Evolutionary conservation across 2,888 invertebrate species (phyloP).

Genomic region (Acrobasis repandana): DNA sequence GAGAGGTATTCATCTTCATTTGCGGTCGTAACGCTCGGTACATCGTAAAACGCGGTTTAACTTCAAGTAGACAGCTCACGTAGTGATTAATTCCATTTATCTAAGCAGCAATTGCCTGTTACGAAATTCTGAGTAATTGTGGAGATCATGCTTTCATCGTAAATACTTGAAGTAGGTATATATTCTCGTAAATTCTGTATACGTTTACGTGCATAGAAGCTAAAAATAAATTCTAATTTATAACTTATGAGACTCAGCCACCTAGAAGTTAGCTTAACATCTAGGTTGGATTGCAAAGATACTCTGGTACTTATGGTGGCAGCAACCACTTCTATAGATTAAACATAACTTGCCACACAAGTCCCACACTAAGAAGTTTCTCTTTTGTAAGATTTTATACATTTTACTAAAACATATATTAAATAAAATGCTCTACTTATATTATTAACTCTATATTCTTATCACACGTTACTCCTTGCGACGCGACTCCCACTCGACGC

Average conservation of each 20-base stretch:
- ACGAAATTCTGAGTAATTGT: slow-evolving; percentile 8
- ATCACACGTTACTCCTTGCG: background rate
- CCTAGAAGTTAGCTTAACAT: too few species aligned
- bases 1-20: slow-evolving; percentile 15
- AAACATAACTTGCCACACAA: too few species aligned
- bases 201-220: background rate
- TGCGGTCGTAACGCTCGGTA: slow-evolving; percentile 7
- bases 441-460: background rate
- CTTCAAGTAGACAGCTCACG: background rate
- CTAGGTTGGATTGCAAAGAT: too few species aligned
- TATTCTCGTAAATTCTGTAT: background rate
- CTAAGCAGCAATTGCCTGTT: background rate
- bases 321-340: too few species aligned
- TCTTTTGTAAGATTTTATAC: too few species aligned
- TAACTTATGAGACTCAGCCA: too few species aligned
- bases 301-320: too few species aligned
- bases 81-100: slow-evolving; percentile 8
- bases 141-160: background rate
- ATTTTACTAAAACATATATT: too few species aligned
- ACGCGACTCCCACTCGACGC: background rate
- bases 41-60: background rate
- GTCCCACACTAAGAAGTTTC: too few species aligned
- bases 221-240: too few species aligned
- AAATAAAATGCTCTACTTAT: too few species aligned
- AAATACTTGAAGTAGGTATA: background rate